phyloP scores from a whole-genome alignment of 2,113 vertebrate species.

The Clarias macrocephalus region DNA sequence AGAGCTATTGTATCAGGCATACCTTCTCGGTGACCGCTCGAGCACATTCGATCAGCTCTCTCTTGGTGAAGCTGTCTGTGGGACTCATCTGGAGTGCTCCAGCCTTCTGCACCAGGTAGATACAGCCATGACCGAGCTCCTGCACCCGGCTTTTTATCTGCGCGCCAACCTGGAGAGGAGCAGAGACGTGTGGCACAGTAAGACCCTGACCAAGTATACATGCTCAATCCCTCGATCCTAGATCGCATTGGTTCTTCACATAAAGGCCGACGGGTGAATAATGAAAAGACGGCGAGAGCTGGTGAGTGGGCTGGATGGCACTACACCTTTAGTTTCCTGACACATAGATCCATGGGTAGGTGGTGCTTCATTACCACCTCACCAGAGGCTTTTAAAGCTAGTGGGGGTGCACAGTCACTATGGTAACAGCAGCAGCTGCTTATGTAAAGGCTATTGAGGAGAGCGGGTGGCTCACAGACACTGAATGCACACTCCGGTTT shows the following conservation, averaged over 20 bases:
- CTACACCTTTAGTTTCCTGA: constrained; percentile 69
- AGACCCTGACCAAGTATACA: constrained; percentile 8
- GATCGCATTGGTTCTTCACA: constrained; percentile 52
- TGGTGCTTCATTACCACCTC: constrained; percentile 69
- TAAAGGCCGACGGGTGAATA: constrained; percentile 52
- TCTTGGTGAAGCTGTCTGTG: constrained; percentile 93
- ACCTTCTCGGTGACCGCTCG: constrained; percentile 96
- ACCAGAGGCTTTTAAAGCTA: constrained; percentile 66
- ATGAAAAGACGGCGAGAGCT: constrained; percentile 58
- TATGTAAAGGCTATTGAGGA: constrained; percentile 66
- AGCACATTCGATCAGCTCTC: constrained; percentile 94
- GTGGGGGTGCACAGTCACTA: constrained; percentile 66
- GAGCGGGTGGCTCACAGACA: constrained; percentile 56
- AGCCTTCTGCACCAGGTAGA: constrained; percentile 97
- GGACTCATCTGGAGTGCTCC: constrained; percentile 96
- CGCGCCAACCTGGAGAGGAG: constrained; percentile 83
- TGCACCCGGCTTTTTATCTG: constrained; percentile 93
- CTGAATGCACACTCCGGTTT: constrained; percentile 56
- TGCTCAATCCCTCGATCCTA: constrained; percentile 29
- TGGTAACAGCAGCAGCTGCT: constrained; percentile 68
- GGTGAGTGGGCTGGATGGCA: constrained; percentile 59
- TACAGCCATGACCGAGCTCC: constrained; percentile 94
- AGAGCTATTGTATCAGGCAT: constrained; percentile 42
- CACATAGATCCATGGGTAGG: constrained; percentile 67
- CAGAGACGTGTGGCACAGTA: not conserved